phyloP scores from a whole-genome alignment of 2,888 invertebrate genomes.

The Drosophila anomelani region DNA sequence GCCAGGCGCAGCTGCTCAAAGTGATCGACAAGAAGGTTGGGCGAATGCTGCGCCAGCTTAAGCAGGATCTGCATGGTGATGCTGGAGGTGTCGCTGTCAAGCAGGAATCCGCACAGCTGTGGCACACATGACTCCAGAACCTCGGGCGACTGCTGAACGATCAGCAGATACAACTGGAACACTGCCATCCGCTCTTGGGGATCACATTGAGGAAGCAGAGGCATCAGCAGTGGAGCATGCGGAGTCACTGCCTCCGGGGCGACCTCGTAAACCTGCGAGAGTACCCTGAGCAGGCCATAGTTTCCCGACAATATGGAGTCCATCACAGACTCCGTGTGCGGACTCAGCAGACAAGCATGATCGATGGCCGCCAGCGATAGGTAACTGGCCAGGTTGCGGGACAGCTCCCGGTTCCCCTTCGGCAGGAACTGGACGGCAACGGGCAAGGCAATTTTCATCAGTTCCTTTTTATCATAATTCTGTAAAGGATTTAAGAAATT shows the following conservation, averaged over 20 bases:
- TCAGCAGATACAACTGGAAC: constrained; percentile 92
- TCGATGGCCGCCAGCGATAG: constrained; percentile 96
- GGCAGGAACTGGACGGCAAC: constrained; percentile 96
- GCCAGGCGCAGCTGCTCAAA: constrained; percentile 88
- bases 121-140: constrained; percentile 92
- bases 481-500: constrained; percentile 67
- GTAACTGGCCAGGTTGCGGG: constrained; percentile 95
- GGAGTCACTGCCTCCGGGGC: constrained; percentile 94
- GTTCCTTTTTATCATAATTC: constrained; percentile 87
- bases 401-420: constrained; percentile 95
- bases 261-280: constrained; percentile 95
- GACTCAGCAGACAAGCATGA: constrained; percentile 93
- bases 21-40: constrained; percentile 90
- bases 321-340: constrained; percentile 95
- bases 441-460: constrained; percentile 89
- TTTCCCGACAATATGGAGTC: constrained; percentile 96
- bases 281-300: constrained; percentile 93
- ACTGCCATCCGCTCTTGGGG: constrained; percentile 93
- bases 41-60: constrained; percentile 90
- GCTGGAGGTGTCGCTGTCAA: constrained; percentile 86
- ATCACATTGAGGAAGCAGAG: constrained; percentile 92
- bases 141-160: constrained; percentile 90
- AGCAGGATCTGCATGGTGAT: constrained; percentile 91
- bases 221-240: constrained; percentile 92
- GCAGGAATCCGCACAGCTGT: constrained; percentile 91